Conservation (phyloP, 35 echinoderm and acorn worm genomes). For the Amphiura filiformis region DNA sequence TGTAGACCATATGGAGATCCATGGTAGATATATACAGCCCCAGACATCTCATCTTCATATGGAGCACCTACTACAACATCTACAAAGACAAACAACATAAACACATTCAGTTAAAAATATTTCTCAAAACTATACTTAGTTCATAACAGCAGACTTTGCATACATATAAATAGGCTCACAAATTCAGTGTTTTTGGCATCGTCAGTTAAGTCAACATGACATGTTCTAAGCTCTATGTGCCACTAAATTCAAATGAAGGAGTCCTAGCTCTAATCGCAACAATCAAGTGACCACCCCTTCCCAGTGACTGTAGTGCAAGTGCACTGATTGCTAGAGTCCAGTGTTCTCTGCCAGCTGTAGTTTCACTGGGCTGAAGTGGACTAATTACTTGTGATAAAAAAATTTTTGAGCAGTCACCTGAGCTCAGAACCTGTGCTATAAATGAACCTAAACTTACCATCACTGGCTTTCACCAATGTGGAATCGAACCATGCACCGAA, state of each 20-base stretch:
- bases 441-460: not conserved
- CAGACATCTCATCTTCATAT: slow-evolving; percentile 66
- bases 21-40: slow-evolving; percentile 94
- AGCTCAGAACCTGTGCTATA: not conserved
- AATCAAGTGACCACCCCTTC: too few relatives aligned
- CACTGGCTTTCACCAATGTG: too few relatives aligned
- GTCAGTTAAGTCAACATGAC: not conserved
- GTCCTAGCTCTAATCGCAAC: too few relatives aligned
- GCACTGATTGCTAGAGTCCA: too few relatives aligned
- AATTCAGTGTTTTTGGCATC: not conserved
- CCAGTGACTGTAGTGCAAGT: too few relatives aligned
- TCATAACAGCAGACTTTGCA: not conserved
- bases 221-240: not conserved
- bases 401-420: not conserved
- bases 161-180: not conserved
- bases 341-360: too few relatives aligned
- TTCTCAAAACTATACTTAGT: not conserved
- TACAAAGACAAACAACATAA: not conserved
- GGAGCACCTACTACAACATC: slow-evolving; percentile 89
- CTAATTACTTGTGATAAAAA: too few relatives aligned
- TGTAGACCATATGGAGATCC: slow-evolving; percentile 48
- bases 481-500: too few relatives aligned
- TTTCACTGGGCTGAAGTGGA: too few relatives aligned
- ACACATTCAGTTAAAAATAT: not conserved
- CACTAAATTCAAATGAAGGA: not conserved